Conservation (phyloP, 1,140 invertebrate species). For the Bathynomus jamesi region DNA sequence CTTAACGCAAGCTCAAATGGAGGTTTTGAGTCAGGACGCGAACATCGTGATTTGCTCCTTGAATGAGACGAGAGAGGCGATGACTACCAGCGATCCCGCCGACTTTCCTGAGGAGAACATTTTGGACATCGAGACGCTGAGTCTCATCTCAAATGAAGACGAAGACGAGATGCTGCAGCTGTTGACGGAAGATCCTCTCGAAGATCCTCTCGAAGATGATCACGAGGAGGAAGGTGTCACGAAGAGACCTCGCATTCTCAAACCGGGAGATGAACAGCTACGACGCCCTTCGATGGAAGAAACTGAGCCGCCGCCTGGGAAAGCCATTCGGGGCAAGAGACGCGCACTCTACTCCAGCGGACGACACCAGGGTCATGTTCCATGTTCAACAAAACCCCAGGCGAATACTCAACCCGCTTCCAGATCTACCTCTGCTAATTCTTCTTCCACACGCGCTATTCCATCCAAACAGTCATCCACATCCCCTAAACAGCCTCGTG, state of each 20-base stretch:
- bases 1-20: slow-evolving; percentile 46
- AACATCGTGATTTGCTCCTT: slow-evolving; percentile 50
- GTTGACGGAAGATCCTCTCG: no score
- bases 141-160: slow-evolving; percentile 59
- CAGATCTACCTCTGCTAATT: not conserved
- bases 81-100: slow-evolving; percentile 39
- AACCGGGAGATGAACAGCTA: slow-evolving; percentile 41
- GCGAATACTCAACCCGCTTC: slow-evolving; percentile 31
- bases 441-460: slow-evolving; percentile 7
- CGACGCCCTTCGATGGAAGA: slow-evolving; percentile 19
- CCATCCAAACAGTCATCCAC: slow-evolving; percentile 30
- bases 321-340: slow-evolving; percentile 34
- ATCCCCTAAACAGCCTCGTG: slow-evolving; percentile 37
- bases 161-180: slow-evolving; percentile 42
- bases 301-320: slow-evolving; percentile 7
- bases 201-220: no score
- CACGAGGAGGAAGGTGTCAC: slow-evolving; percentile 24
- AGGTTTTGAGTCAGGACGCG: slow-evolving; percentile 50
- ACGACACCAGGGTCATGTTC: slow-evolving; percentile 22
- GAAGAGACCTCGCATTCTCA: slow-evolving; percentile 45
- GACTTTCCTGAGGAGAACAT: slow-evolving; percentile 47
- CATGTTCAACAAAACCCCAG: slow-evolving; percentile 23
- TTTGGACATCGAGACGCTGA: slow-evolving; percentile 58
- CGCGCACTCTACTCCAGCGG: slow-evolving; percentile 34
- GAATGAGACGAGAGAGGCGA: slow-evolving; percentile 44